phyloP scores from a whole-genome alignment of 92 coral and sea anemone genomes.

The Umimayanthus kanabou region DNA sequence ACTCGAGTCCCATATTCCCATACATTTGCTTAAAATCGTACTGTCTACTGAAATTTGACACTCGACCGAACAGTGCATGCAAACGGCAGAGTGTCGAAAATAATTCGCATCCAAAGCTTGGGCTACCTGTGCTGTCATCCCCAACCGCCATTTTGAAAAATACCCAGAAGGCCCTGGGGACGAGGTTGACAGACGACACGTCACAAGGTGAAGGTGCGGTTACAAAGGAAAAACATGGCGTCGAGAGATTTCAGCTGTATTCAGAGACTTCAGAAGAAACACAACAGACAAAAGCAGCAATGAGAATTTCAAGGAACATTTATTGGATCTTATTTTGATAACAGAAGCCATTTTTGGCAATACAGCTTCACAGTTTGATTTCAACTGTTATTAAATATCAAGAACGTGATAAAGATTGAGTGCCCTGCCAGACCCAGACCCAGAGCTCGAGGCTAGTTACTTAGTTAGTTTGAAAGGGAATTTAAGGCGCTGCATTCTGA shows the following conservation, averaged over 20 bases:
- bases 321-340: not conserved
- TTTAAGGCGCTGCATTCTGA: not conserved
- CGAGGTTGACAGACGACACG: not conserved
- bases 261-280: no score
- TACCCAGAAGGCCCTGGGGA: no score
- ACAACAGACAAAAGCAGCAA: not conserved
- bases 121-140: no score
- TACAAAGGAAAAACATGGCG: conserved; percentile 18
- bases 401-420: not conserved
- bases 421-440: no score
- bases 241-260: not conserved
- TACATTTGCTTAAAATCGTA: no score
- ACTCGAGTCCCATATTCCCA: no score
- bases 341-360: not conserved
- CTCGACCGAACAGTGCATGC: no score
- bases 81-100: no score
- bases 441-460: no score
- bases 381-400: not conserved
- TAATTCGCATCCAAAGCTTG: no score
- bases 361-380: not conserved
- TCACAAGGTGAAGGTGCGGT: not conserved
- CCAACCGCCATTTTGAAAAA: no score
- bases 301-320: not conserved
- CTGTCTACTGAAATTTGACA: no score
- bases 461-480: not conserved